Percentiles rank a stretch among this genome's conserved stretches.
Conservation (phyloP, 2,888 invertebrate genomes). For the Hyposoter dolosus region DNA sequence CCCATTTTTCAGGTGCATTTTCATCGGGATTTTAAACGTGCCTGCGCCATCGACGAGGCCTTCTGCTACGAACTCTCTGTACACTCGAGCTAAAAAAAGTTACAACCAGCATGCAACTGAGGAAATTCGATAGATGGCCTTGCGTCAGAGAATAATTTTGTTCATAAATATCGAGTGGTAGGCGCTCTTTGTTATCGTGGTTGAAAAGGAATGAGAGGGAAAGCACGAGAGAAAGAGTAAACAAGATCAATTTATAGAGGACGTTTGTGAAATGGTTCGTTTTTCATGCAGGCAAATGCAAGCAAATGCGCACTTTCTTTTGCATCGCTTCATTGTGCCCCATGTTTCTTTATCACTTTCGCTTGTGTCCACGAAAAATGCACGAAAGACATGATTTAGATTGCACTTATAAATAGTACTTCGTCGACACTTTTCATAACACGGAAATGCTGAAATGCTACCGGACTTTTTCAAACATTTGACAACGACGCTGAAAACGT, state of each 20-base stretch:
- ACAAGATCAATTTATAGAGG: not conserved
- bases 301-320: not conserved
- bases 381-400: not conserved
- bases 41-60: slow-evolving; percentile 32
- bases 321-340: slow-evolving; percentile 17
- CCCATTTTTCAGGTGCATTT: slow-evolving; percentile 69
- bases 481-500: no score
- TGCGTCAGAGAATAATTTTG: slow-evolving; percentile 66
- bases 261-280: slow-evolving; percentile 3
- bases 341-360: slow-evolving; percentile 9
- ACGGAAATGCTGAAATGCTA: no score
- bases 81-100: slow-evolving; percentile 20
- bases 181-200: slow-evolving; percentile 6
- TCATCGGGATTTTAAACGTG: slow-evolving; percentile 28
- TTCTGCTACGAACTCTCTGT: slow-evolving; percentile 22
- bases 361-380: not conserved
- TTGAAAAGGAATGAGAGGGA: slow-evolving; percentile 8
- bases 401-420: not conserved
- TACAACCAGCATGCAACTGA: slow-evolving; percentile 57
- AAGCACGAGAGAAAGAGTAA: not conserved
- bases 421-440: not conserved
- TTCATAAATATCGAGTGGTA: slow-evolving; percentile 59
- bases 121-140: slow-evolving; percentile 62
- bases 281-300: not conserved
- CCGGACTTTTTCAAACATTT: no score